phyloP scores from a whole-genome alignment of 1,140 invertebrate species.

The Aphidius gifuensis region DNA sequence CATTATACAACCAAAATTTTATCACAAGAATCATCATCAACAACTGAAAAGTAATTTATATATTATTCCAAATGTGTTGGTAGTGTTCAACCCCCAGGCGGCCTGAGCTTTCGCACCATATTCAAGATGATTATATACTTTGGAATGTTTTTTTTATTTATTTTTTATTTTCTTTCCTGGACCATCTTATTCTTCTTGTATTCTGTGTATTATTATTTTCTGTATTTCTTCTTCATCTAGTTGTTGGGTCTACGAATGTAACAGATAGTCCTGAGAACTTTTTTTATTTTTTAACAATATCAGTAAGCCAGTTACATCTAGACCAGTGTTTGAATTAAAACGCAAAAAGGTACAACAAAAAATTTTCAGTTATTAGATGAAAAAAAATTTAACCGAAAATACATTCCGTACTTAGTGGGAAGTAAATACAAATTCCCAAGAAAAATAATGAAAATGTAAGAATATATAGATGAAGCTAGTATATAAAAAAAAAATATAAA shows the following conservation, averaged over 20 bases:
- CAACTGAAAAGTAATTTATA: constrained; percentile 20
- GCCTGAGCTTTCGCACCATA: constrained; percentile 17
- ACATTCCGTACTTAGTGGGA: too few relatives aligned
- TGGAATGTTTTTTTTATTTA: constrained; percentile 8
- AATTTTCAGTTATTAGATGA: too few relatives aligned
- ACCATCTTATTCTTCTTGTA: not conserved
- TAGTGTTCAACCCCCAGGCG: constrained; percentile 9
- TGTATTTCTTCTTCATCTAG: constrained; percentile 8
- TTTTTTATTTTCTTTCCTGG: constrained; percentile 2
- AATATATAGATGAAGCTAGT: too few relatives aligned
- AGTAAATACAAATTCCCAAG: too few relatives aligned
- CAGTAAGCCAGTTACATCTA: not conserved
- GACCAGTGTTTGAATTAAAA: not conserved
- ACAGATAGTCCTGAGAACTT: constrained; percentile 27
- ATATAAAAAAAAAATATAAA: not conserved
- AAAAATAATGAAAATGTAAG: too few relatives aligned
- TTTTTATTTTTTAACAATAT: too few relatives aligned
- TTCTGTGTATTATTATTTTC: not conserved
- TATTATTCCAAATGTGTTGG: not conserved
- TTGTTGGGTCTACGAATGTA: constrained; percentile 12
- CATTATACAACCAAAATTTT: too few relatives aligned
- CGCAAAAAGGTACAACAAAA: too few relatives aligned
- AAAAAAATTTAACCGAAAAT: too few relatives aligned
- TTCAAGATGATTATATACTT: constrained; percentile 16
- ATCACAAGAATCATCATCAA: not conserved